phyloP scores from a whole-genome alignment of 1,140 invertebrate genomes.

The Harlomillsia oculata region DNA sequence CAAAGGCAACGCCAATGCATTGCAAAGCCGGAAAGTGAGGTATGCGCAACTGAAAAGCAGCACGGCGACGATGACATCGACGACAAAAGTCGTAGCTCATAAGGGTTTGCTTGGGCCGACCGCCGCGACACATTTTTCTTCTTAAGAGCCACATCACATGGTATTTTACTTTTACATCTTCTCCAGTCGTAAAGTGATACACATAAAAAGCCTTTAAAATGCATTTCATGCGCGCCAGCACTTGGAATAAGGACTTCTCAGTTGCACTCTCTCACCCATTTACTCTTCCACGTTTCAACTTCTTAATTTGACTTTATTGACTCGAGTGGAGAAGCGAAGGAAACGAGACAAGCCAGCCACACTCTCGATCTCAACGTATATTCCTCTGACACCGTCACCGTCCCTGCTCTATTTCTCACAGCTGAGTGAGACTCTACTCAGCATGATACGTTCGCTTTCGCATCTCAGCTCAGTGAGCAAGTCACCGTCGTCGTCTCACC shows the following conservation, averaged over 20 bases:
- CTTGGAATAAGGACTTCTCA: neutral
- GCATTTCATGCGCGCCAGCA: conserved; percentile 5
- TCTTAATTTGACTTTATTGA: conserved; percentile 33
- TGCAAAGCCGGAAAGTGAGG: too few species aligned
- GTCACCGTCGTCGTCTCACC: neutral
- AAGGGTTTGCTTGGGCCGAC: too few species aligned
- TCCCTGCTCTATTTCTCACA: conserved; percentile 14
- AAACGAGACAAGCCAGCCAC: neutral
- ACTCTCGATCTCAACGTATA: neutral
- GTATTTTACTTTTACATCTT: conserved; percentile 18
- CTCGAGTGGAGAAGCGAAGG: conserved; percentile 21
- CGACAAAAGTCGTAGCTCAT: too few species aligned
- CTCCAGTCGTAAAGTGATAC: conserved; percentile 23
- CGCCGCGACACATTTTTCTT: conserved; percentile 25
- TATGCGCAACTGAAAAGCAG: too few species aligned
- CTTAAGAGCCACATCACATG: conserved; percentile 27
- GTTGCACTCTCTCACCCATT: neutral
- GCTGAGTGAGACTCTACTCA: neutral
- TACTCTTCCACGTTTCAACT: conserved; percentile 18
- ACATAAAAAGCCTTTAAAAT: conserved; percentile 20
- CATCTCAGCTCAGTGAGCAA: neutral
- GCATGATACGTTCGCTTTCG: neutral
- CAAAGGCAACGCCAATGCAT: too few species aligned
- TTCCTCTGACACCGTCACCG: neutral
- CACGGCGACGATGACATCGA: too few species aligned